Evolutionary conservation across 1,140 invertebrate species (phyloP).

Genomic region (Brachionus rubens): DNA sequence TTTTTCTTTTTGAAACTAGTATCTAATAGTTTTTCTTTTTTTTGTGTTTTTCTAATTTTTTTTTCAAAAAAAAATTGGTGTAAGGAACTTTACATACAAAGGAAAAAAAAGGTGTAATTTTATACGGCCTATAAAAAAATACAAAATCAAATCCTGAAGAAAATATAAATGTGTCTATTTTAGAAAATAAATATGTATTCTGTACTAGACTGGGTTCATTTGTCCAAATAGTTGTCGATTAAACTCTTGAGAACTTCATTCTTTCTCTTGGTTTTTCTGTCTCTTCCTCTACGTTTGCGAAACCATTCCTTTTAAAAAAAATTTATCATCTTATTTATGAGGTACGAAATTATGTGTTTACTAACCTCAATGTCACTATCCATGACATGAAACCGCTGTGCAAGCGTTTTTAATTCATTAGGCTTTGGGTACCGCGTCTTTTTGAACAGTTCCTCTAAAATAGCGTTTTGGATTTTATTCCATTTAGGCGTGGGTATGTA

Average conservation of each 20-base stretch:
- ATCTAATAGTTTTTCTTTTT: neutral
- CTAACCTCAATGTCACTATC: slow-evolving; percentile 41
- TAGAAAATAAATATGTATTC: neutral
- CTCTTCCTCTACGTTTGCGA: slow-evolving; percentile 29
- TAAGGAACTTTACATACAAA: too few species aligned
- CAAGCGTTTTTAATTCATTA: neutral
- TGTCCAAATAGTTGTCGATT: slow-evolving; percentile 44
- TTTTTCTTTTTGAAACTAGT: neutral
- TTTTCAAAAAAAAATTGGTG: neutral
- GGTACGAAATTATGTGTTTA: neutral
- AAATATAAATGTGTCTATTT: neutral
- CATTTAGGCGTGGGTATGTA: slow-evolving; percentile 44
- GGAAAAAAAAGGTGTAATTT: too few species aligned
- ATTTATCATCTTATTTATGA: neutral
- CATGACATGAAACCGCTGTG: slow-evolving; percentile 42
- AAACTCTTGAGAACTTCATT: slow-evolving; percentile 42
- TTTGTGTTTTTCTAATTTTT: neutral
- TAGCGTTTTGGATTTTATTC: slow-evolving; percentile 34
- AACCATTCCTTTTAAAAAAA: slow-evolving; percentile 22
- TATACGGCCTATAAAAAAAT: too few species aligned
- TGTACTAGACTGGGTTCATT: neutral
- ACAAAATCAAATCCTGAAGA: neutral
- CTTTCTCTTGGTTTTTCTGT: slow-evolving; percentile 43
- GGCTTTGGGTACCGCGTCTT: slow-evolving; percentile 33
- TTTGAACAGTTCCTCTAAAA: slow-evolving; percentile 37